Evolutionary conservation across 2,888 invertebrate genomes (phyloP).

Genomic region (Heteromyza rotundicornis): DNA sequence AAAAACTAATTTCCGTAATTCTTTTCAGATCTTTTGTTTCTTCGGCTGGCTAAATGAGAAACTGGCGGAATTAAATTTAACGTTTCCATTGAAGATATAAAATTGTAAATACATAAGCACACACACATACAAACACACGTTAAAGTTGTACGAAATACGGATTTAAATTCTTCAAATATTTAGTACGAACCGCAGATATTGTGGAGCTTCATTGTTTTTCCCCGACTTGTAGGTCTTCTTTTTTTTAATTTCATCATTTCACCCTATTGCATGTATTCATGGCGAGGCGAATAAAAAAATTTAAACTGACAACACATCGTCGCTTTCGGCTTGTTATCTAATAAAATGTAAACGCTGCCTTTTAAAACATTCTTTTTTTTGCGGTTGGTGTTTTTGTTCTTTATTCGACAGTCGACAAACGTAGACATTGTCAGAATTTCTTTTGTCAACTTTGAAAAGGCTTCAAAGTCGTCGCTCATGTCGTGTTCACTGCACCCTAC

Average conservation of each 20-base stretch:
- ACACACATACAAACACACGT: no score
- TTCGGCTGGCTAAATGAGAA: background rate
- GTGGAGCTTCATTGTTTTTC: no score
- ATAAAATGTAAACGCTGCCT: constrained; percentile 5
- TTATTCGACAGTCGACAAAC: constrained; percentile 28
- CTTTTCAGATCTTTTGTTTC: constrained; percentile 22
- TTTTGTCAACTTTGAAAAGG: constrained; percentile 36
- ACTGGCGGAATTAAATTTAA: no score
- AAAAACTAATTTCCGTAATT: constrained; percentile 45
- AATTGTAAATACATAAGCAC: no score
- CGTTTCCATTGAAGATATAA: no score
- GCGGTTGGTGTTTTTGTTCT: background rate
- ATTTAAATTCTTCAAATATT: no score
- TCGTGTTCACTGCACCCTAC: background rate
- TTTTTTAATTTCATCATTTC: no score
- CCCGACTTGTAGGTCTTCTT: no score
- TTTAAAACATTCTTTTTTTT: background rate
- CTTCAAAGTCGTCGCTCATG: constrained; percentile 25
- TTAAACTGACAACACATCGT: background rate
- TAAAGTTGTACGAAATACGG: no score
- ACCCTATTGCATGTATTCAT: background rate
- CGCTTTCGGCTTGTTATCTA: constrained; percentile 4
- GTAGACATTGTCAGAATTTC: constrained; percentile 37
- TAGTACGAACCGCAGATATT: no score
- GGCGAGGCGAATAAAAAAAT: background rate